Base-by-base conservation (phyloP, 2,113 vertebrate genomes). In the Percina caprodes region DNA sequence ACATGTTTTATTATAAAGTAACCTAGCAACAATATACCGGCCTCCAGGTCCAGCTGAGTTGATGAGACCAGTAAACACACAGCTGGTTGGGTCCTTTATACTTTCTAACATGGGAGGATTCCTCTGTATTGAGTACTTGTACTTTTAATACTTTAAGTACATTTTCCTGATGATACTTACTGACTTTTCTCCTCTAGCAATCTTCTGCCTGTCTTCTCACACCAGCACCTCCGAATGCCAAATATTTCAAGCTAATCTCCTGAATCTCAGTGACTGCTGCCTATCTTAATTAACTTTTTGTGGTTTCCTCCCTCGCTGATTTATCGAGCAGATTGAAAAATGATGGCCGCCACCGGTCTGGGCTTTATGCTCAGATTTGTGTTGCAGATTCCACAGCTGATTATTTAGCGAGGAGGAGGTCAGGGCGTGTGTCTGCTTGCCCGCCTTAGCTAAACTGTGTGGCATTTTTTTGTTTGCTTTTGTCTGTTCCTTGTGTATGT, bases 391-490 rank as follows among this genome's bases (percentile, higher is more conserved):
- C 83, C 72, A 65, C 62, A 11, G 83, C 65, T 77, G 83, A 86
- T 89, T 79, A 62, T 88, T 86, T 45, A 69, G 66, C 26, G 11
- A 35, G 72, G 78, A 81, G 71, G 90, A 73, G 84, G 87, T 90
- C 78, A 82, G 68, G 86, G 59, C 88, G 74, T 83, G 91, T 24
- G 70, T 74, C 72, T 62, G 86, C 87, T 61, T 85, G 88, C 80
- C 89, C 56, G 82, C 78, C 60, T 73, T 77, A 23, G 11, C 79
- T 85, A 58, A 90, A 86, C 69, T 58, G 80, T 80, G 80, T 80
- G 78, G 66, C 80, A 23, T 84, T 84, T 88, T 84, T 91, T 58
- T 75, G 49, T 88, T 88, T 88, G 85, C 79, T 70, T 88, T 87
- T 48, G 52, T 86, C 71, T 88, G 74, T 73, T 69, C 81, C 85